Percentiles rank a stretch among this genome's conserved stretches.
These are phyloP conservation scores for Halichoerus grypus DNA, from an alignment of 2,113 vertebrate species.

Conservation along the genomic window DNA sequence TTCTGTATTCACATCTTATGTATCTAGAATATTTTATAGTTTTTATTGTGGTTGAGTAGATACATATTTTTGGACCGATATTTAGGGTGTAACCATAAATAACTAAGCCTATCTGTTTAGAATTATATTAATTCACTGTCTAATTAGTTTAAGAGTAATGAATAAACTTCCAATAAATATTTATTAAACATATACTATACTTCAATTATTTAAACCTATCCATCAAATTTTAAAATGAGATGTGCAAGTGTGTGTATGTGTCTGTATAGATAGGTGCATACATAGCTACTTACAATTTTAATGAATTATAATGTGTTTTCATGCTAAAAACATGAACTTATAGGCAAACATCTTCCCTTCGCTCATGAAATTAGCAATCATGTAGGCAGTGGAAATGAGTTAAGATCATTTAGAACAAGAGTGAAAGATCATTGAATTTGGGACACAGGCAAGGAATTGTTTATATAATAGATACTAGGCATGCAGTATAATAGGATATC, in stretches of 20 bases:
- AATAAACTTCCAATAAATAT: neutral
- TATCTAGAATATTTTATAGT: neutral
- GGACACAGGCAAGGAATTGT: neutral
- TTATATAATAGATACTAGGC: neutral
- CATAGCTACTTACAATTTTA: neutral
- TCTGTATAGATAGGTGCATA: neutral
- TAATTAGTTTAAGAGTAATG: conserved; percentile 5
- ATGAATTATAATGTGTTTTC: neutral
- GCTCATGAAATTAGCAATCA: neutral
- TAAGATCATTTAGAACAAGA: neutral
- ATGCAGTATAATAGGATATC: neutral
- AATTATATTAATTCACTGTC: neutral
- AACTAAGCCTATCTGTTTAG: neutral
- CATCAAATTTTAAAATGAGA: conserved; percentile 22
- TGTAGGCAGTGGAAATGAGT: neutral
- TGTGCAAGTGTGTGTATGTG: neutral
- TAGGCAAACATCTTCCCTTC: neutral
- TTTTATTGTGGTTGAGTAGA: conserved; percentile 23
- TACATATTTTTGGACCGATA: neutral
- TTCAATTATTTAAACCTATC: conserved; percentile 16
- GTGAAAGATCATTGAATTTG: conserved; percentile 24
- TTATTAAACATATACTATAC: neutral
- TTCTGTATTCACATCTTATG: neutral
- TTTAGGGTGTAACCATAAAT: neutral
- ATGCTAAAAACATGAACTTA: neutral